Evolutionary conservation across 92 coral and sea anemone genomes (phyloP).

Genomic region (Meandrina meandrites): DNA sequence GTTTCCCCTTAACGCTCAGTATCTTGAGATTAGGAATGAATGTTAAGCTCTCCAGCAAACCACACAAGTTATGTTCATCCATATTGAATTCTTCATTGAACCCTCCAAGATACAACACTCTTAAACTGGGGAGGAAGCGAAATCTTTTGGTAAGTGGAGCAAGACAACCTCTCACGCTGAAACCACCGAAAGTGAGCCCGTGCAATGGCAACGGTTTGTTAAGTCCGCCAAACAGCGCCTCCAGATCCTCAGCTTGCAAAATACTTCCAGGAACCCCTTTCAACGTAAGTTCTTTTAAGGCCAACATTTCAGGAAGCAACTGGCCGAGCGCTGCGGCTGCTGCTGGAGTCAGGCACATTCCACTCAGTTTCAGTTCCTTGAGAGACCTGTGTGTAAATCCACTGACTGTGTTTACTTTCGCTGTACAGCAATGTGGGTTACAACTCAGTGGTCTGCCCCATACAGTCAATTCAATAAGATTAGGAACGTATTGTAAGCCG

Average conservation of each 20-base stretch:
- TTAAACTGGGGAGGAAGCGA: background rate
- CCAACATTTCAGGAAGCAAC: background rate
- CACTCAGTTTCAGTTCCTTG: background rate
- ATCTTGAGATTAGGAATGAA: too few relatives aligned
- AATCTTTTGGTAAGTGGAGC: background rate
- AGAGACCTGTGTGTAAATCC: background rate
- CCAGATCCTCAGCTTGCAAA: background rate
- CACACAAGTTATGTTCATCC: background rate
- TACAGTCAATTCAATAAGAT: background rate
- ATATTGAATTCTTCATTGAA: too few relatives aligned
- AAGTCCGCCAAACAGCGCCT: background rate
- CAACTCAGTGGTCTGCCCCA: rapidly evolving
- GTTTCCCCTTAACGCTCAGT: too few relatives aligned
- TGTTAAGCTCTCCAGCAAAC: too few relatives aligned
- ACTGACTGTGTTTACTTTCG: background rate
- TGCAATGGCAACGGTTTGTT: background rate
- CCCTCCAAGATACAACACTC: background rate
- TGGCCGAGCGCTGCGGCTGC: background rate
- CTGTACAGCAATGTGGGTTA: background rate
- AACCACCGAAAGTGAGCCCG: background rate
- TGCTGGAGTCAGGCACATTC: background rate
- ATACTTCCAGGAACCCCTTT: background rate
- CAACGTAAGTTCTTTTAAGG: background rate
- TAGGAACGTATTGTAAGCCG: background rate
- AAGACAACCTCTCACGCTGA: background rate